Conservation (phyloP, 1,140 invertebrate genomes). For the Chionoecetes opilio region DNA sequence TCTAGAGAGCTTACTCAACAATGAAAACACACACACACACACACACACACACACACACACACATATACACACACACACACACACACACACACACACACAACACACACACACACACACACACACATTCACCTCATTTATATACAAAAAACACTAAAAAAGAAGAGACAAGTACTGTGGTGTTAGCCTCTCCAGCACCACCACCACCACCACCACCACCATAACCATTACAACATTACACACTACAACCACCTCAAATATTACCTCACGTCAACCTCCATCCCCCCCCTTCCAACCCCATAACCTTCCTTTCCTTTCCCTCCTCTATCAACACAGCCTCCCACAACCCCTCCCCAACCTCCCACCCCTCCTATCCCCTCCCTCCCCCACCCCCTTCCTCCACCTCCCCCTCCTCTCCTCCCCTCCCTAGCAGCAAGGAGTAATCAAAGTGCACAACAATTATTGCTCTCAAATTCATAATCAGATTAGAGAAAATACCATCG, state of each 20-base stretch:
- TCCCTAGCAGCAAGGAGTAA: neutral
- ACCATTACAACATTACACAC: neutral
- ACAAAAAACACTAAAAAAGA: too few relatives aligned
- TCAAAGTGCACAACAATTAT: neutral
- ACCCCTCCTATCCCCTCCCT: neutral
- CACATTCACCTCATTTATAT: too few relatives aligned
- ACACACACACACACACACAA: too few relatives aligned
- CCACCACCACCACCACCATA: conserved; percentile 3
- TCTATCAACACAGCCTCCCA: too few relatives aligned
- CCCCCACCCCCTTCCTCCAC: neutral
- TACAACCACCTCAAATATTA: conserved; percentile 5
- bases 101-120: too few relatives aligned
- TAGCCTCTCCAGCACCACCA: too few relatives aligned
- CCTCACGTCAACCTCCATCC: neutral
- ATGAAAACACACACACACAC: conserved; percentile 14
- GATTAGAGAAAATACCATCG: neutral
- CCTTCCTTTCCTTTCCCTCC: too few relatives aligned
- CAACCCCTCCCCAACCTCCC: neutral
- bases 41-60: conserved; percentile 28
- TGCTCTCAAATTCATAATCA: conserved; percentile 30
- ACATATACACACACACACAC: too few relatives aligned
- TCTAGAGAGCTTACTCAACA: neutral
- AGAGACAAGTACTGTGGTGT: too few relatives aligned
- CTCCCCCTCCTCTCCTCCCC: neutral
- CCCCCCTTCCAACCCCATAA: too few relatives aligned